Conservation (phyloP, 2,888 invertebrate genomes). For the Macaria liturata region DNA sequence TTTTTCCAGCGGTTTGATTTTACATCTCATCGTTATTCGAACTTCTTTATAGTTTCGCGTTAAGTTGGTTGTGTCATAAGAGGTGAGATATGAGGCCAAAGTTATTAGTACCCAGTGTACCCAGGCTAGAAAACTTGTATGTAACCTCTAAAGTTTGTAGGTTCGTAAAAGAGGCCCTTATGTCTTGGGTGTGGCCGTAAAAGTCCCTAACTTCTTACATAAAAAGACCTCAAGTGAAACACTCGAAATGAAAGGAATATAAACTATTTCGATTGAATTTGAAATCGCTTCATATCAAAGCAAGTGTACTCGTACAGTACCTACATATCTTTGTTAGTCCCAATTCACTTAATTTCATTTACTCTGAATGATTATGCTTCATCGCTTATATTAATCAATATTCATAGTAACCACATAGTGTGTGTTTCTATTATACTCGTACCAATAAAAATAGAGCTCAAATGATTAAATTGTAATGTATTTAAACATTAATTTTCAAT, state of each 20-base stretch:
- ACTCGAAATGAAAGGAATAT: conserved; percentile 22
- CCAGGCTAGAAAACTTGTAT: conserved; percentile 31
- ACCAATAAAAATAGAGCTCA: too few relatives aligned
- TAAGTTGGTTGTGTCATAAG: conserved; percentile 32
- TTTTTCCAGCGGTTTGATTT: conserved; percentile 19
- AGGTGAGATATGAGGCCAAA: conserved; percentile 28
- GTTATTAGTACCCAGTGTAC: conserved; percentile 29
- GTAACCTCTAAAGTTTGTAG: conserved; percentile 33
- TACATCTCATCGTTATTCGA: conserved; percentile 23
- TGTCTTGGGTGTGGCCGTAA: conserved; percentile 34
- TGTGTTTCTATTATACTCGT: too few relatives aligned
- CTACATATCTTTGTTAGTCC: too few relatives aligned
- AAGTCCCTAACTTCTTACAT: conserved; percentile 34
- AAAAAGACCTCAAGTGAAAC: conserved; percentile 31
- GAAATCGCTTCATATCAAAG: neutral
- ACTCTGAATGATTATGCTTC: too few relatives aligned
- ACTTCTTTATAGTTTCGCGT: conserved; percentile 22
- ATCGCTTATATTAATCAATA: too few relatives aligned
- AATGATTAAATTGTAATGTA: too few relatives aligned
- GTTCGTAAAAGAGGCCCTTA: conserved; percentile 36
- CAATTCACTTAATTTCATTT: too few relatives aligned
- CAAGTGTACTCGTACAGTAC: too few relatives aligned
- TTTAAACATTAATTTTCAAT: too few relatives aligned
- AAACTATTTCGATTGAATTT: conserved; percentile 29
- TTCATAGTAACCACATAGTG: too few relatives aligned